phyloP scores from a whole-genome alignment of 92 coral and sea anemone genomes.

The Montipora capitata region DNA sequence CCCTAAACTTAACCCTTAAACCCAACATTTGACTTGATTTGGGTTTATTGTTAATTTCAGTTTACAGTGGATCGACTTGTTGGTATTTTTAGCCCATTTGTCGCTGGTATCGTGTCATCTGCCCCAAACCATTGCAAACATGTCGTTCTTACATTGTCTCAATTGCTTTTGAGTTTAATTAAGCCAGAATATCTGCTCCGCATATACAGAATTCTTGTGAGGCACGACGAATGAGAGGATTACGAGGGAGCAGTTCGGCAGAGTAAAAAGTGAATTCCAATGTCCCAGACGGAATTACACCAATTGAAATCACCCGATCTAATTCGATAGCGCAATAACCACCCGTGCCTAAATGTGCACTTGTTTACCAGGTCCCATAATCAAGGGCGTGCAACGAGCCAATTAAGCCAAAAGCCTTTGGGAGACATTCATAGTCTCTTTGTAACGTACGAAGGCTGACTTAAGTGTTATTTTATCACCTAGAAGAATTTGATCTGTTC shows the following conservation, averaged over 20 bases:
- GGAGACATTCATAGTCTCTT: no score
- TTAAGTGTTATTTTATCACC: no score
- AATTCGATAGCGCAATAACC: neutral
- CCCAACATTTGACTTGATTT: no score
- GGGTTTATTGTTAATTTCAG: no score
- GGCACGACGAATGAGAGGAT: neutral
- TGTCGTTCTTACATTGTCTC: conserved; percentile 16
- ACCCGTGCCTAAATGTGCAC: neutral
- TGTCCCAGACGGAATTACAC: neutral
- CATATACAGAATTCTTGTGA: neutral
- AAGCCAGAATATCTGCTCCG: neutral
- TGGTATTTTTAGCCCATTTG: neutral
- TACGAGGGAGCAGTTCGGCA: neutral
- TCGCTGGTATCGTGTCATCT: neutral
- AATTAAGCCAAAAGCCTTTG: no score
- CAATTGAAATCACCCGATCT: neutral
- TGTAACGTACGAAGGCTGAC: no score
- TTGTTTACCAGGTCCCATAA: no score
- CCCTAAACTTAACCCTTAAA: no score
- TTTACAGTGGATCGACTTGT: no score
- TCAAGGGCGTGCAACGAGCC: no score
- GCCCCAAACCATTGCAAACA: conserved; percentile 21
- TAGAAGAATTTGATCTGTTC: no score
- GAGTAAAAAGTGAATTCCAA: neutral
- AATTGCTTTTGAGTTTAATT: neutral